These are phyloP conservation scores for Allacma fusca DNA, from an alignment of 2,888 invertebrate genomes.

Conservation along the genomic window DNA sequence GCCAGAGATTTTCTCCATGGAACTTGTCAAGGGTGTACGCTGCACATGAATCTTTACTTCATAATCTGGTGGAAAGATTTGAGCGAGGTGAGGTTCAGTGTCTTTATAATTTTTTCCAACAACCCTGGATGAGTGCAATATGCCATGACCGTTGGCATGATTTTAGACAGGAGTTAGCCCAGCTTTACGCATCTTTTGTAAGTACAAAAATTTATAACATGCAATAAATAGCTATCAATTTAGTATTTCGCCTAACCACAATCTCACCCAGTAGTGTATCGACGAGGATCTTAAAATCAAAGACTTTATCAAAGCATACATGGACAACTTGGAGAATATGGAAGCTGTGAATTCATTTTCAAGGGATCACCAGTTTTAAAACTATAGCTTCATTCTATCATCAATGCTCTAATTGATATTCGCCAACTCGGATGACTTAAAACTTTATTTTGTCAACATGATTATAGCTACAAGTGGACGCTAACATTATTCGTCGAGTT, in stretches of 20 bases:
- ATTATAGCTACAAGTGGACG: constrained; percentile 53
- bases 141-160: constrained; percentile 71
- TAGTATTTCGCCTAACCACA: too few relatives aligned
- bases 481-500: constrained; percentile 55
- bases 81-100: constrained; percentile 72
- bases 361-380: constrained; percentile 17
- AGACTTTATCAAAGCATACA: constrained; percentile 52
- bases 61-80: constrained; percentile 72
- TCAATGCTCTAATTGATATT: not conserved
- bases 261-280: too few relatives aligned
- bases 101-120: constrained; percentile 73
- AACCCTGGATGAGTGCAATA: constrained; percentile 73
- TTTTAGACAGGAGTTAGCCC: constrained; percentile 50
- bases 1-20: constrained; percentile 69
- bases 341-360: constrained; percentile 46
- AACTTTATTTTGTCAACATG: not conserved
- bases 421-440: not conserved
- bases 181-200: constrained; percentile 32
- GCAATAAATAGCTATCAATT: too few relatives aligned
- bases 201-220: too few relatives aligned
- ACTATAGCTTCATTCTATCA: not conserved
- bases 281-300: constrained; percentile 46
- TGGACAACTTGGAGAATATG: constrained; percentile 52
- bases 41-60: constrained; percentile 76
- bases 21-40: constrained; percentile 74